Evolutionary conservation across 2,113 vertebrate genomes (phyloP), one percentile per base, ranked within the genome.

Genomic region (Patagioenas fasciata): DNA sequence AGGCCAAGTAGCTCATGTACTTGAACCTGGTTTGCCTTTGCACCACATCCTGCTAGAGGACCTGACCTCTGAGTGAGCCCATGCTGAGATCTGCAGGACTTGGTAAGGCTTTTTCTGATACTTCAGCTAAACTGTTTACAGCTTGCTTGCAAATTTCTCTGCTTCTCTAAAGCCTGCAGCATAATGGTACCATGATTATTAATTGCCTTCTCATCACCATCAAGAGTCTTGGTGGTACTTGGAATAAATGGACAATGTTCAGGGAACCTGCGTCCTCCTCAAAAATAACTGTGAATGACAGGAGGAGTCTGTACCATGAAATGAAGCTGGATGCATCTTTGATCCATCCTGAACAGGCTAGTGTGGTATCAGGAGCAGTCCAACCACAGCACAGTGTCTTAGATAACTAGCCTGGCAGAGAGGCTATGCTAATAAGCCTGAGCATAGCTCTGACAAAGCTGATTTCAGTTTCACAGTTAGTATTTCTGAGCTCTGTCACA

Each of bases 61-160:
- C 9, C 78, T 67, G 44, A 53, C 36, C 24, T 81, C 48, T 69
- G 29, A 71, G 31, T 31, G 24, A 92, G 38, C 24, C 70, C 0
- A 0, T 75, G 73, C 14, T 58, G 58, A 86, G 56, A 51, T 54
- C 28, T 74, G 47, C 47, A 56, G 38, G 57, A 29, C 57, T 85
- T 84, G 34, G 62, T 16, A 81, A 86, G n/a, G 21, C 14, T 50
- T 15, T 15, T 81, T 66, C 61, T 80, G 57, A 36, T 82, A 61
- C 84, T 79, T 80, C 31, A 94, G 53, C 29, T 87, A 79, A 94
- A 89, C 38, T 91, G 57, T 82, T 94, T 91, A 87, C 61, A 80
- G 48, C 31, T 91, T 3, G 2, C 66, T 95, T 75, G 40, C 26
- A 89, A 77, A 91, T 94, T 91, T 82, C 50, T 75, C 61, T 71